Conservation (phyloP, 2,888 invertebrate species). For the Siphonodentalium dalli region DNA sequence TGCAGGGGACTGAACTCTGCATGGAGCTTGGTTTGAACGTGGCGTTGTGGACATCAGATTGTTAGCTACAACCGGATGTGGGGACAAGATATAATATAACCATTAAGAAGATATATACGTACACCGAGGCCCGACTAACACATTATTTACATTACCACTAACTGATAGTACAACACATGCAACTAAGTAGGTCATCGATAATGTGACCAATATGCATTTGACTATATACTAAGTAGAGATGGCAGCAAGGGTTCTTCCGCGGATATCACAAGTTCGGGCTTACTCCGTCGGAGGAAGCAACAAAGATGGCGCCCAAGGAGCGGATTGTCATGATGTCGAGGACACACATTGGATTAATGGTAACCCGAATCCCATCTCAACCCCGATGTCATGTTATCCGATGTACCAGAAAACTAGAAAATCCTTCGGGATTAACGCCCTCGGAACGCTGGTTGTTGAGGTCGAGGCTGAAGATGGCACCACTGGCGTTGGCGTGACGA, state of each 20-base stretch:
- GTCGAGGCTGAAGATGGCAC: constrained; percentile 59
- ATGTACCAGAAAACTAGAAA: constrained; percentile 50
- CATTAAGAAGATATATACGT: too few species aligned
- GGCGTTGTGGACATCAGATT: too few species aligned
- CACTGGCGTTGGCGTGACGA: constrained; percentile 55
- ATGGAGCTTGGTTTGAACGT: too few species aligned
- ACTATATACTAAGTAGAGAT: too few species aligned
- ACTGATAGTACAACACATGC: too few species aligned
- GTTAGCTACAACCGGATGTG: too few species aligned
- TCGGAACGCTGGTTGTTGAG: constrained; percentile 57
- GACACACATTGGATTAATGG: constrained; percentile 61
- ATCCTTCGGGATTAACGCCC: constrained; percentile 61
- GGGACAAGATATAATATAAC: too few species aligned
- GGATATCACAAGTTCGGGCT: constrained; percentile 50
- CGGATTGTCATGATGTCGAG: constrained; percentile 58
- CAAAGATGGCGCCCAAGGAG: constrained; percentile 45
- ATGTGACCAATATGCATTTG: too few species aligned
- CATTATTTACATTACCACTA: too few species aligned
- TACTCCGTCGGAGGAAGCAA: constrained; percentile 34
- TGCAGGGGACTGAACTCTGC: too few species aligned
- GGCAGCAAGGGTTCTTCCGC: constrained; percentile 36
- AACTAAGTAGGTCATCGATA: too few species aligned
- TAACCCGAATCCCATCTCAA: constrained; percentile 51
- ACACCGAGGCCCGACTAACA: too few species aligned
- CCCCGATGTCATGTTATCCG: constrained; percentile 54